phyloP scores from a whole-genome alignment of 2,797 vertebrate genomes.

The Delichon dasypus region DNA sequence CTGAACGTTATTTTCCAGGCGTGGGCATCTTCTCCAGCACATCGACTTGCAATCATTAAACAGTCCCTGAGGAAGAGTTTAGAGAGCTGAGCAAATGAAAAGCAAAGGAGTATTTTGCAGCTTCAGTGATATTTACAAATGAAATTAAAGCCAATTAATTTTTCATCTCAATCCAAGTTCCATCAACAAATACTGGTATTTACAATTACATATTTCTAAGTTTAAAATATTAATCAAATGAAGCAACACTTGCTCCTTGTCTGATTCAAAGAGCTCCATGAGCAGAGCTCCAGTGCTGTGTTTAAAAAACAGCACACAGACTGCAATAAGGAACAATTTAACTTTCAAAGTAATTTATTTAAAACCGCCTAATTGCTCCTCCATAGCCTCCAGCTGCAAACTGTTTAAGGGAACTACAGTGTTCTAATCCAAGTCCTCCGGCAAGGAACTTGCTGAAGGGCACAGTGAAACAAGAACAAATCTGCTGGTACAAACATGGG shows the following conservation, averaged over 20 bases:
- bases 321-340: constrained; percentile 5
- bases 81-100: background rate
- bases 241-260: background rate
- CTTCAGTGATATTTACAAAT: background rate
- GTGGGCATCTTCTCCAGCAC: background rate
- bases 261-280: background rate
- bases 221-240: constrained; percentile 4
- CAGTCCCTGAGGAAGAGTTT: background rate
- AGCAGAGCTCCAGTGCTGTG: background rate
- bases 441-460: constrained; percentile 21
- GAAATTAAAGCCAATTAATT: background rate
- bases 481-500: background rate
- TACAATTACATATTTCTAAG: background rate
- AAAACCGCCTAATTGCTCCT: constrained; percentile 49
- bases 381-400: constrained; percentile 39
- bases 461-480: background rate
- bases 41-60: background rate
- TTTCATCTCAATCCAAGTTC: background rate
- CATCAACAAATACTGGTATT: background rate
- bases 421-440: constrained; percentile 18
- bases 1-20: background rate
- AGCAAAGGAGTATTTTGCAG: background rate
- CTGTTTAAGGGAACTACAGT: background rate
- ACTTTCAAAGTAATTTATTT: constrained; percentile 50
- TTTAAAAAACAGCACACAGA: constrained; percentile 5